phyloP scores from a whole-genome alignment of 2,113 vertebrate species.

The Felis chaus region DNA sequence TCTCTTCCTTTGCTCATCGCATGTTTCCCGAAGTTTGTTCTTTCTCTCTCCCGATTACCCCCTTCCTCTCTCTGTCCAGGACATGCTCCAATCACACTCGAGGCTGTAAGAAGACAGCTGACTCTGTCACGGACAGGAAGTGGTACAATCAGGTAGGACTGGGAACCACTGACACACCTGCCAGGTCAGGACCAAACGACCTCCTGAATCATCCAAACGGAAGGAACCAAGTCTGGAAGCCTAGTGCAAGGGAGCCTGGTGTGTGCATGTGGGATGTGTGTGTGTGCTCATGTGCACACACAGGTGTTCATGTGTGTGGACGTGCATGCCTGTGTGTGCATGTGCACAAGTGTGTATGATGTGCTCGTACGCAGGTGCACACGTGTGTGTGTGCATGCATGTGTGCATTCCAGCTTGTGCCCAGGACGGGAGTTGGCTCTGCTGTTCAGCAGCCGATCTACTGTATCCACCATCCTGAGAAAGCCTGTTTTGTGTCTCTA shows the following conservation, averaged over 20 bases:
- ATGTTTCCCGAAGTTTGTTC: not conserved
- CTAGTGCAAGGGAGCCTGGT: not conserved
- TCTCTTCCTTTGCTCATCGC: not conserved
- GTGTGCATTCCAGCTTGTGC: not conserved
- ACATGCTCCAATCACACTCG: not conserved
- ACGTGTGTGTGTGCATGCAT: no score
- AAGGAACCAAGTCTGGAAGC: not conserved
- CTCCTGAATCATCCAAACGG: not conserved
- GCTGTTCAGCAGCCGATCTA: not conserved
- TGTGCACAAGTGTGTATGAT: no score
- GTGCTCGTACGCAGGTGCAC: no score
- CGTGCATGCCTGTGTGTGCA: fast-evolving
- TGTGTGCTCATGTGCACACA: not conserved
- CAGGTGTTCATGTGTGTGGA: not conserved
- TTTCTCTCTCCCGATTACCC: not conserved
- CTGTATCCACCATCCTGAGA: not conserved
- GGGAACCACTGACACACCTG: no score
- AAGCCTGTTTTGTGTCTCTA: not conserved
- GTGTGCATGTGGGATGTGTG: not conserved
- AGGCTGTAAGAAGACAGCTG: not conserved
- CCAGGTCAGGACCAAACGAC: no score
- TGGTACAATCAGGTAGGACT: no score
- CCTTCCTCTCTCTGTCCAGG: not conserved
- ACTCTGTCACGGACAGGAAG: not conserved
- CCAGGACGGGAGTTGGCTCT: not conserved